Percentiles rank a stretch among this genome's conserved stretches.
These are phyloP conservation scores for Montifringilla adamsi DNA, from an alignment of 2,113 vertebrate genomes.

Conservation along the genomic window DNA sequence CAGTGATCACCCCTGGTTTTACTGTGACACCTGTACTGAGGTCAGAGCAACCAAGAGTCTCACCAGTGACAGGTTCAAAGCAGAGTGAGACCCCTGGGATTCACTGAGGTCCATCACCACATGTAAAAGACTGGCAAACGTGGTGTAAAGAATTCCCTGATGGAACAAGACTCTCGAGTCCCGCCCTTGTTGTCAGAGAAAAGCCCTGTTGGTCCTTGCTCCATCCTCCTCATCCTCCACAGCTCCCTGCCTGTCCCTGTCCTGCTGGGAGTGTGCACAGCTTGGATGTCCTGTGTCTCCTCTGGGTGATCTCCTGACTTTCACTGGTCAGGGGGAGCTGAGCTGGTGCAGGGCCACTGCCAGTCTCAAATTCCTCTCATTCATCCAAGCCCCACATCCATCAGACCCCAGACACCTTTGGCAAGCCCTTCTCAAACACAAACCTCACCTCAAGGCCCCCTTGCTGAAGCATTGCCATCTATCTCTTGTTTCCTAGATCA, in stretches of 20 bases:
- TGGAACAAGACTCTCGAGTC: neutral
- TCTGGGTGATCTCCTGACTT: neutral
- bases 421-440: accelerated
- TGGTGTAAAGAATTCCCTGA: neutral
- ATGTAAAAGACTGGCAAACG: neutral
- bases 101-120: neutral
- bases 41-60: neutral
- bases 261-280: neutral
- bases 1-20: neutral
- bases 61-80: neutral
- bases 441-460: neutral
- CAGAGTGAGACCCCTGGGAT: neutral
- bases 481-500: neutral
- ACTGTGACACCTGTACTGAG: neutral
- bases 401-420: neutral
- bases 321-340: accelerated
- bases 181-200: neutral
- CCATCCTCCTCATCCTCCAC: neutral
- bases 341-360: neutral
- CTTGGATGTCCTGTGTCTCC: neutral
- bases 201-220: accelerated
- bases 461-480: neutral
- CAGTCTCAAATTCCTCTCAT: neutral
- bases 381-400: neutral
- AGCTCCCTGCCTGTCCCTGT: neutral